Percentiles rank a stretch among this genome's conserved stretches.
Conservation (phyloP, 1,140 invertebrate species). For the Drosophila pandora region DNA sequence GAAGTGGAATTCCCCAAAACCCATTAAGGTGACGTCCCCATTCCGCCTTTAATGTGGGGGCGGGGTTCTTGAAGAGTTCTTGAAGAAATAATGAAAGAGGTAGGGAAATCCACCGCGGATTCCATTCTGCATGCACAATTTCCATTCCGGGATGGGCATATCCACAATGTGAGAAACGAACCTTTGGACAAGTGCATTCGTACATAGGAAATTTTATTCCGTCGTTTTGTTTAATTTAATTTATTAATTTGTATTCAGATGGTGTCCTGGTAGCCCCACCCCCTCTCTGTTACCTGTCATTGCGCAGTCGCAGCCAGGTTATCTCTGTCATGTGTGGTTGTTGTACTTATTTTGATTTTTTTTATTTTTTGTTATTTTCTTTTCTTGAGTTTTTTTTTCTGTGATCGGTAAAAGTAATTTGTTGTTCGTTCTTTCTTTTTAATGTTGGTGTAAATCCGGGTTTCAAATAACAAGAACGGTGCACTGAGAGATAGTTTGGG, state of each 20-base stretch:
- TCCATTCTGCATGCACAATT: conserved; percentile 67
- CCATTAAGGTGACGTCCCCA: conserved; percentile 28
- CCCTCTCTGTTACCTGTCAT: conserved; percentile 40
- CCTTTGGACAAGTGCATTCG: conserved; percentile 78
- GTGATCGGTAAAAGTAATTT: conserved; percentile 80
- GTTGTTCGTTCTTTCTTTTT: conserved; percentile 70
- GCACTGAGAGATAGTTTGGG: conserved; percentile 45
- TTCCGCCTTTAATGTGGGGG: conserved; percentile 20
- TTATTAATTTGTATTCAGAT: conserved; percentile 74
- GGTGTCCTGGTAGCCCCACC: conserved; percentile 36
- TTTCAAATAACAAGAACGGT: conserved; percentile 71
- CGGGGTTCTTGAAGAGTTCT: not conserved
- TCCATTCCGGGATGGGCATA: conserved; percentile 35
- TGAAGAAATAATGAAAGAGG: not conserved
- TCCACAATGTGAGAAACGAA: conserved; percentile 38
- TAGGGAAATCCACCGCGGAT: conserved; percentile 23
- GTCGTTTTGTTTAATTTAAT: conserved; percentile 58
- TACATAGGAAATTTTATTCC: conserved; percentile 75
- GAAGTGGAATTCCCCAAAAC: conserved; percentile 46
- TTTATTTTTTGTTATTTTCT: not conserved
- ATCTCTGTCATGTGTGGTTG: conserved; percentile 13
- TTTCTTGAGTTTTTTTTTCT: conserved; percentile 14
- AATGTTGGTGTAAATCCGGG: conserved; percentile 74
- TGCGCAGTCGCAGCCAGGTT: conserved; percentile 38
- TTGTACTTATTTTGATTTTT: conserved; percentile 10